phyloP scores from a whole-genome alignment of 2,797 vertebrate species.

The Macropus fuliginosus region DNA sequence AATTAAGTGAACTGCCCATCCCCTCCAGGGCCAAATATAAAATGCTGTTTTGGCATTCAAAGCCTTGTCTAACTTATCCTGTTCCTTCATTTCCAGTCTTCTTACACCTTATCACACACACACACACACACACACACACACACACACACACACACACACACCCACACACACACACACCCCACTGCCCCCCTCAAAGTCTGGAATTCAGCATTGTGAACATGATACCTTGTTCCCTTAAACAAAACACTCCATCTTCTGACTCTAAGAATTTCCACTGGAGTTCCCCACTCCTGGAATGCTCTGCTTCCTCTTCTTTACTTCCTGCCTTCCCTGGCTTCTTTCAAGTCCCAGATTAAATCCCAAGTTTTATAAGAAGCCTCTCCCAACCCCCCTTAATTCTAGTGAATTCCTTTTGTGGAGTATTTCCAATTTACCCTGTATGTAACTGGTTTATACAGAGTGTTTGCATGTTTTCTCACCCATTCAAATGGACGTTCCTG shows the following conservation, averaged over 20 bases:
- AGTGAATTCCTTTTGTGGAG: background rate
- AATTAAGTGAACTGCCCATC: background rate
- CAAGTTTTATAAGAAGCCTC: background rate
- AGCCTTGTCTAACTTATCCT: background rate
- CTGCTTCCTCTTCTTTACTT: background rate
- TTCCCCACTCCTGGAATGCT: background rate
- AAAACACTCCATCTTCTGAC: background rate
- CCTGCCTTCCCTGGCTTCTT: background rate
- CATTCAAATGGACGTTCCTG: background rate
- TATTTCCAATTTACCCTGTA: background rate
- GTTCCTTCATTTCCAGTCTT: background rate
- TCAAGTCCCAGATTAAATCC: background rate
- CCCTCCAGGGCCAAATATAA: background rate
- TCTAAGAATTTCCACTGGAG: background rate
- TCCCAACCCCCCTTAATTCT: background rate
- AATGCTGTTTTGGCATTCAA: background rate
- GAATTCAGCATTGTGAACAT: background rate
- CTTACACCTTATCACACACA: background rate
- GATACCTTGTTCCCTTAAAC: background rate
- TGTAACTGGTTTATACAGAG: background rate
- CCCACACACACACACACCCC: background rate
- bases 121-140: background rate
- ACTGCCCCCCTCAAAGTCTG: background rate
- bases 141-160: background rate
- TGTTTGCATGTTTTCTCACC: background rate